Conservation (phyloP, 2,113 vertebrate genomes). For the Grammomys dolichurus region DNA sequence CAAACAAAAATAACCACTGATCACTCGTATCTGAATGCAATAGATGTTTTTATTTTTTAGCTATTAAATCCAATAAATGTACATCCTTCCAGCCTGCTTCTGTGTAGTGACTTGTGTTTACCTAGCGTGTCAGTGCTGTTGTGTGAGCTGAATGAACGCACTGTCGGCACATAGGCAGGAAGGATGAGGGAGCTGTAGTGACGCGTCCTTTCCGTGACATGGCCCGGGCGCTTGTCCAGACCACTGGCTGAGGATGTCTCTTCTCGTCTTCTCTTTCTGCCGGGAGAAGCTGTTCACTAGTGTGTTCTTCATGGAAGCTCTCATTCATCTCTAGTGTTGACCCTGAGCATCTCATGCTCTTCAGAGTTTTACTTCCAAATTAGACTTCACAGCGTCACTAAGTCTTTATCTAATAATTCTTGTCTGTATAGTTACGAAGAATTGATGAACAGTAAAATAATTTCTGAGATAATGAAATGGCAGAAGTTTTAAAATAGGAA, state of each 20-base stretch:
- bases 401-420: conserved; percentile 2
- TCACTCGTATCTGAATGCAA: background rate
- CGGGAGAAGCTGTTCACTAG: background rate
- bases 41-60: background rate
- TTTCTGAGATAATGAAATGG: conserved; percentile 30
- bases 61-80: background rate
- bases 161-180: background rate
- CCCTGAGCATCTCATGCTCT: background rate
- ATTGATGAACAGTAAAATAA: conserved; percentile 4
- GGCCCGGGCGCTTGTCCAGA: background rate
- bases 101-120: background rate
- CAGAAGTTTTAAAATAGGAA: conserved; percentile 17
- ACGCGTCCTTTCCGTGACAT: background rate
- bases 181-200: background rate
- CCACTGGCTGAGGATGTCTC: background rate
- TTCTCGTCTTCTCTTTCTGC: background rate
- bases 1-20: background rate
- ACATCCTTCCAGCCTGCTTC: background rate
- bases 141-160: background rate
- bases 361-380: background rate
- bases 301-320: background rate
- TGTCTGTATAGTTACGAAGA: background rate
- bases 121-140: background rate
- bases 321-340: background rate
- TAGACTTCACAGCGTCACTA: background rate